Base-by-base conservation (phyloP, 2,113 vertebrate species). In the Puffinus mauretanicus region DNA sequence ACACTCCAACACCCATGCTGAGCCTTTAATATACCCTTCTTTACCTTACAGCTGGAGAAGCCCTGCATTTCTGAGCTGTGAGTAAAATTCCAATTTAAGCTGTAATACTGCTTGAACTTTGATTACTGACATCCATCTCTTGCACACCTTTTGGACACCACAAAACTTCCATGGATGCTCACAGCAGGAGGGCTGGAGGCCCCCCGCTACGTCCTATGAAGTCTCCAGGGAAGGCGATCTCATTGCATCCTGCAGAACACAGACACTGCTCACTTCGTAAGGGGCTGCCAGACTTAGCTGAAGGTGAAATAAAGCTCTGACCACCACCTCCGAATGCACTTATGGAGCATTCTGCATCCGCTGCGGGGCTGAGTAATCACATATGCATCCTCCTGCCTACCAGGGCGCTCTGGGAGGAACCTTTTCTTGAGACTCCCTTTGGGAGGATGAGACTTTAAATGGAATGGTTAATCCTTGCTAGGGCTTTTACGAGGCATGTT, bases 281-380 rank as follows among this genome's bases (percentile, higher is more conserved):
- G 32, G 25, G 44, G 13, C 30, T 90, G 69, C 14, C 52, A 96
- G 52, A 82, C 57, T 57, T 17, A 36, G 47, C 52, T 79, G 79
- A 85, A 80, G 62, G 54, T 70, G 51, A 90, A 93, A 65, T 32
- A 90, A 70, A 80, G 32, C 38, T 49, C 66, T 87, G n/a, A 29
- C 4, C 49, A 49, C 20, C 49, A 71, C 49, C 42, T 79, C 57
- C 5, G 3, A 83, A 65, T 0, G 4, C 0, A 0, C 8, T 46
- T 62, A 20, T 7, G 17, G 49, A 94, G 40, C 49, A 36, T 80
- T 82, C 78, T 94, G n/a, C 55, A 64, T 80, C 47, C 3, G 7
- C 42, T 82, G 38, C 38, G 65, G 34, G 54, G 38, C 34, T 80
- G 55, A 85, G 30, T 62, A 93, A 80, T 61, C 49, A 57, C 32